Evolutionary conservation across 2,888 invertebrate genomes (phyloP), one percentile per base, ranked within the genome.

Genomic region (Galeruca laticollis): DNA sequence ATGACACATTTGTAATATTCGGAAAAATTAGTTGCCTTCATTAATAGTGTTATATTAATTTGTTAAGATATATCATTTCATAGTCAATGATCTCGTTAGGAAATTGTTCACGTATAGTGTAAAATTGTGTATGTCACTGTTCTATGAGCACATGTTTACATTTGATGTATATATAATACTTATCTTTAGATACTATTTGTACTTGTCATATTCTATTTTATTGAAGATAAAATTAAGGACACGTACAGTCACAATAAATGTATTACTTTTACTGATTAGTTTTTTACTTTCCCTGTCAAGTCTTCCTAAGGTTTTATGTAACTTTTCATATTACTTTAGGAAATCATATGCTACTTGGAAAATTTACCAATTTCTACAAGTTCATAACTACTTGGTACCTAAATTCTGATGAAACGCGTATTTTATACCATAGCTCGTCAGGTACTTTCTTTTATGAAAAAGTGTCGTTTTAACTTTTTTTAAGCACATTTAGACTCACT

Each of bases 31-130:
- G 75, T 74, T 76, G 76, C 75, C 77, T 78, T 75, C 69, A 72
- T 73, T 72, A n/a, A 70, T 76, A 71, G 73, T 76, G 76, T 79
- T 76, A 74, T 75, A 26, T 26, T 26, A n/a, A 75, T 71, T 77
- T 79, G 77, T 80, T 78, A 77, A 76, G 79, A 77, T 73, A 76
- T 78, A 75, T 76, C 77, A 78, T 81, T 81, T 80, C 80, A 81
- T 80, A 78, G 76, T 78, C 77, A 78, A 79, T 83, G 83, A 83
- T 83, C 83, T 83, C 83, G 82, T 81, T 82, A 80, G 78, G 79
- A 69, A 77, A 74, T 75, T 73, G 73, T 75, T 75, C 76, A 75
- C 76, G 72, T 73, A 75, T 75, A 77, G 75, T 75, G 76, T 76
- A 76, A 73, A 75, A 74, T 64, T 71, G 73, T 77, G 78, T 75